Base-by-base conservation (phyloP, 2,113 vertebrate genomes). In the Prinia subflava region DNA sequence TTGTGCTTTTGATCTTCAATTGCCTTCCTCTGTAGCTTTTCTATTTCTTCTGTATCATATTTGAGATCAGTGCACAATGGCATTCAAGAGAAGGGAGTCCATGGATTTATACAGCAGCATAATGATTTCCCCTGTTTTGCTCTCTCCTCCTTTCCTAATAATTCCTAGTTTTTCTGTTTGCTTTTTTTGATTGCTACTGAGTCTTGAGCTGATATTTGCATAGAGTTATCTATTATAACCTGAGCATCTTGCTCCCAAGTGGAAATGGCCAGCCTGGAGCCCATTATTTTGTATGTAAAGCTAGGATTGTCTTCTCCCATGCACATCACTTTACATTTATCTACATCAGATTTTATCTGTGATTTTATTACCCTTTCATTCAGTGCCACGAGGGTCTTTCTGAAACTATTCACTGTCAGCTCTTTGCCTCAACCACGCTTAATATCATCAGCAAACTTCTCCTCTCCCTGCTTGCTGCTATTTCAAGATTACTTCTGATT, bases 1-100 rank as follows among this genome's bases (percentile, higher is more conserved):
- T 92, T 74, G 83, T 92, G 67, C 80, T 75, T 94, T 94, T 96
- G 92, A 96, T 90, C 88, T 90, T 92, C 83, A 95, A 67, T 83
- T 95, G 88, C 80, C 42, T 95, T 86, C 73, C 68, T 80, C 90
- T 90, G 64, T 93, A 96, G 82, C 90, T 91, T 85, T 79, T 80
- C 79, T 83, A 47, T 94, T 95, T 90, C 85, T 92, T 80, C 83
- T 80, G 12, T 86, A 92, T 92, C 46, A 13, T 53, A 63, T 83
- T 88, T 77, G 95, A 96, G 90, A 90, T 90, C 86, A 94, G 85
- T 90, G 83, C 79, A 88, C 92, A 92, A 90, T 49, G 69, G 53
- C 21, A 65, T 92, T 85, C 90, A 73, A 65, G 90, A 86, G 50
- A 77, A 55, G 24, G 56, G 76, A 92, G 77, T 30, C 68, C 81